Evolutionary conservation across 2,113 vertebrate species (phyloP).

Genomic region (Eptesicus fuscus): DNA sequence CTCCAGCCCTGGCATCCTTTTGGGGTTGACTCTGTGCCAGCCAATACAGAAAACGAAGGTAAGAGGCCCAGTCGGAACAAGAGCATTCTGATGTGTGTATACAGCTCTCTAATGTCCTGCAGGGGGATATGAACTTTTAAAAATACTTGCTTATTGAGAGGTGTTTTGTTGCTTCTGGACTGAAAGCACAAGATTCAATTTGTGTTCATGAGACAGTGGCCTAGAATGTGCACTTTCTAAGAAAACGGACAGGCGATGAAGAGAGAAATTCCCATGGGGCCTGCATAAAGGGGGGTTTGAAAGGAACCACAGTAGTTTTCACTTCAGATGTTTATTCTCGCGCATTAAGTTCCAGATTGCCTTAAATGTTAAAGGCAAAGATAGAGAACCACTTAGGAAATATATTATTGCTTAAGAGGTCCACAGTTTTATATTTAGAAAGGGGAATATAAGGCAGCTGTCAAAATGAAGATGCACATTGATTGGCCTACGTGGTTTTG

Average conservation of each 20-base stretch:
- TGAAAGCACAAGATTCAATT: background rate
- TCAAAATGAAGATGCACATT: background rate
- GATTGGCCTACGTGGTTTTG: background rate
- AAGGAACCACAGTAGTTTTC: background rate
- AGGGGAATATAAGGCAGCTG: background rate
- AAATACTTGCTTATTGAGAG: background rate
- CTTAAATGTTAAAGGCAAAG: background rate
- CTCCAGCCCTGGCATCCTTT: conserved; percentile 95
- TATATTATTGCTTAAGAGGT: background rate
- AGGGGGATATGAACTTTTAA: background rate
- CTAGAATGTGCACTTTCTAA: background rate
- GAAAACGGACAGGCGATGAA: background rate
- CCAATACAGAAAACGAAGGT: conserved; percentile 98
- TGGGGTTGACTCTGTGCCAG: conserved; percentile 92
- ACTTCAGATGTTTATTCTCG: background rate
- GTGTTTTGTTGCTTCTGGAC: background rate
- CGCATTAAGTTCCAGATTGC: background rate
- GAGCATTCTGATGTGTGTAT: background rate
- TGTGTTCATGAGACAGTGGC: background rate
- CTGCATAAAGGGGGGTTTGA: background rate
- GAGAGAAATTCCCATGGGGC: background rate
- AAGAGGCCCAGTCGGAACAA: background rate
- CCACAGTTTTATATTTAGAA: background rate
- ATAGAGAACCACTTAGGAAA: background rate
- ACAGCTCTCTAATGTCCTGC: background rate